Evolutionary conservation across 2,797 vertebrate genomes (phyloP).

Genomic region (Anguilla megastoma): DNA sequence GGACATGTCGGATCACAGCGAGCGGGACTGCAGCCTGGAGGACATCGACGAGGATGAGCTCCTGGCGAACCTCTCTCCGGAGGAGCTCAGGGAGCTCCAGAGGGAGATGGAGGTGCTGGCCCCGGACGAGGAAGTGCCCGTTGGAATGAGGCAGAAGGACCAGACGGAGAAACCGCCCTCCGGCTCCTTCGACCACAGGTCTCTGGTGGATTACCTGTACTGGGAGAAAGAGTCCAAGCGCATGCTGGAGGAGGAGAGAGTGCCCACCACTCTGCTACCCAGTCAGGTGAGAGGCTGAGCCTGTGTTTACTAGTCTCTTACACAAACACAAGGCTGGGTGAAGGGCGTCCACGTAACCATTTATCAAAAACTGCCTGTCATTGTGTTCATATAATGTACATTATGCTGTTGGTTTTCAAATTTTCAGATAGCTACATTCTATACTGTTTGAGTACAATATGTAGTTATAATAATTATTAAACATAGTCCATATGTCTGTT

Average conservation of each 20-base stretch:
- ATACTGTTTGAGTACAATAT: background rate
- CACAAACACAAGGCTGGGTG: background rate
- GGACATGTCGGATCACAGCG: constrained; percentile 65
- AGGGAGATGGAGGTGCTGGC: constrained; percentile 94
- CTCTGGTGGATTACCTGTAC: constrained; percentile 91
- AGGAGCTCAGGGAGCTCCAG: constrained; percentile 91
- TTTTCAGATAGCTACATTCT: background rate
- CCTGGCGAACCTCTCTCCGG: constrained; percentile 88
- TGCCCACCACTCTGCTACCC: constrained; percentile 85
- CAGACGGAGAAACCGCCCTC: constrained; percentile 92
- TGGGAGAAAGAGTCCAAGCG: constrained; percentile 93
- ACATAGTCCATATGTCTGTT: background rate
- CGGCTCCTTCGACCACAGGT: constrained; percentile 88
- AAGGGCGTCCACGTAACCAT: background rate
- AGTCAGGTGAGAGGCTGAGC: constrained; percentile 80
- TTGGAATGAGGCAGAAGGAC: constrained; percentile 92
- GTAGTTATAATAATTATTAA: background rate
- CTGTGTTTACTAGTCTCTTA: too few species aligned
- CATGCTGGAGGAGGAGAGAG: constrained; percentile 90
- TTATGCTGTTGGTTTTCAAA: background rate
- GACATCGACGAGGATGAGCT: constrained; percentile 94
- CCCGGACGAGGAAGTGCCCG: constrained; percentile 87
- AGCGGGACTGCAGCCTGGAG: constrained; percentile 60
- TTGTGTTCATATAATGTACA: background rate
- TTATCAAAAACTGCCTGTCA: background rate